Percentiles rank a stretch among this genome's conserved stretches.
Conservation (phyloP, 1,140 invertebrate species). For the Agrilus planipennis region DNA sequence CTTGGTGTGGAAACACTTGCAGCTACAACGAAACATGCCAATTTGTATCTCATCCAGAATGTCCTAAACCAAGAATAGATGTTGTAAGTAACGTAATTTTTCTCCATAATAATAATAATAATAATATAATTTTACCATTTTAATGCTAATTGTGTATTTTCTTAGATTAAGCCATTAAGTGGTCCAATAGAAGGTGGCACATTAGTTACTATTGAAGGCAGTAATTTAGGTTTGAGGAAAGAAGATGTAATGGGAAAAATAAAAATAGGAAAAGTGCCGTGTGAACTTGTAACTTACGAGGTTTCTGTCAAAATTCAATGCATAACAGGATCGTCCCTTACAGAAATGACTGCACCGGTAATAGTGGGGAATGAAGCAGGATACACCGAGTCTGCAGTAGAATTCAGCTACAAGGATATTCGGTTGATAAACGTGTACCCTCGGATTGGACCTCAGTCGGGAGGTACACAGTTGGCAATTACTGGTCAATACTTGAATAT, state of each 20-base stretch:
- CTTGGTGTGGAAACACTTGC: constrained; percentile 84
- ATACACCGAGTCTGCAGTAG: constrained; percentile 74
- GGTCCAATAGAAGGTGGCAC: constrained; percentile 95
- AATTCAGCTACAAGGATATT: constrained; percentile 84
- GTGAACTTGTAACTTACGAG: constrained; percentile 78
- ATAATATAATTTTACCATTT: neutral
- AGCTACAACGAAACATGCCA: constrained; percentile 71
- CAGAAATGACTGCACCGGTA: constrained; percentile 66
- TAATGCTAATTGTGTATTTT: constrained; percentile 16
- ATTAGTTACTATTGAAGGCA: constrained; percentile 87
- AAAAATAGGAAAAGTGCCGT: constrained; percentile 79
- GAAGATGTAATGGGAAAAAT: constrained; percentile 87
- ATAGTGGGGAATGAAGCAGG: constrained; percentile 83
- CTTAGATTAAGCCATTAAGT: constrained; percentile 79
- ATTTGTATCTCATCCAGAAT: constrained; percentile 61
- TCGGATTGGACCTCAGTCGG: constrained; percentile 78
- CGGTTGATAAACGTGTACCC: constrained; percentile 72
- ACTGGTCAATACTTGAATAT: constrained; percentile 87
- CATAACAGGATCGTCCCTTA: constrained; percentile 64
- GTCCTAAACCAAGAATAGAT: constrained; percentile 85
- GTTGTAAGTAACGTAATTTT: constrained; percentile 44
- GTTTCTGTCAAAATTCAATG: constrained; percentile 87
- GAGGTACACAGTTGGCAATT: constrained; percentile 85
- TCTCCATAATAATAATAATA: no score
- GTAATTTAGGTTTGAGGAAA: constrained; percentile 83